phyloP scores from a whole-genome alignment of 2,113 vertebrate species.

The Etheostoma spectabile region DNA sequence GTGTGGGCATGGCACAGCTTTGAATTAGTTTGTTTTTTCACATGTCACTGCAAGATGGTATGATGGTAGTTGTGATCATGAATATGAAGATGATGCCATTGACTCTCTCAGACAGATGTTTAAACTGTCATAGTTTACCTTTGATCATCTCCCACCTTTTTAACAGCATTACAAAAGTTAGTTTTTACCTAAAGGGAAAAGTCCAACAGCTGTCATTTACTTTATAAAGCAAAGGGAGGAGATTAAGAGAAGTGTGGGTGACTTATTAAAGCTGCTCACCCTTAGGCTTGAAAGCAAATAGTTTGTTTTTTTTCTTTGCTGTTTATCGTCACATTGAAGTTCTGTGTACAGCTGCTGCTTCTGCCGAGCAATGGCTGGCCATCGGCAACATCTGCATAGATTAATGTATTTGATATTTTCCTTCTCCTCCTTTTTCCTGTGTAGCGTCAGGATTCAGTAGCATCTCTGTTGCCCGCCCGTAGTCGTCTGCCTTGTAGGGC shows the following conservation, averaged over 20 bases:
- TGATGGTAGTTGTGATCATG: not conserved
- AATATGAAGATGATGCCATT: not conserved
- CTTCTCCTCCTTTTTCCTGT: conserved; percentile 29
- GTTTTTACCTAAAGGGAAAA: conserved; percentile 11
- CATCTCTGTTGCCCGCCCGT: conserved; percentile 46
- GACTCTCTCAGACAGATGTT: conserved; percentile 11
- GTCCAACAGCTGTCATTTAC: conserved; percentile 43
- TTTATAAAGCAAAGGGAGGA: conserved; percentile 20
- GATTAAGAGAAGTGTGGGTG: conserved; percentile 49
- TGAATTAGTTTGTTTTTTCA: conserved; percentile 21
- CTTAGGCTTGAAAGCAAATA: conserved; percentile 32
- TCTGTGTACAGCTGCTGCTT: conserved; percentile 47
- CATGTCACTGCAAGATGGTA: not conserved
- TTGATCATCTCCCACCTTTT: conserved; percentile 40
- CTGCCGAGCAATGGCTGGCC: conserved; percentile 52
- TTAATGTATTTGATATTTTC: conserved; percentile 66
- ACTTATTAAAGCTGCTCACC: conserved; percentile 43
- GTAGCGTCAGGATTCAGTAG: conserved; percentile 52
- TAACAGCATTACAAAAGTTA: not conserved
- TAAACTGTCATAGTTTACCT: conserved; percentile 9
- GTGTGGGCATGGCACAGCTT: not conserved
- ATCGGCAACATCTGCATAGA: conserved; percentile 65
- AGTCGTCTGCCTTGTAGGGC: conserved; percentile 52
- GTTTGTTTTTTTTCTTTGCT: not conserved
- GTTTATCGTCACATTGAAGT: conserved; percentile 40